Evolutionary conservation across 2,888 invertebrate species (phyloP), one percentile per base, ranked within the genome.

Genomic region (Cryptocephalus primarius): DNA sequence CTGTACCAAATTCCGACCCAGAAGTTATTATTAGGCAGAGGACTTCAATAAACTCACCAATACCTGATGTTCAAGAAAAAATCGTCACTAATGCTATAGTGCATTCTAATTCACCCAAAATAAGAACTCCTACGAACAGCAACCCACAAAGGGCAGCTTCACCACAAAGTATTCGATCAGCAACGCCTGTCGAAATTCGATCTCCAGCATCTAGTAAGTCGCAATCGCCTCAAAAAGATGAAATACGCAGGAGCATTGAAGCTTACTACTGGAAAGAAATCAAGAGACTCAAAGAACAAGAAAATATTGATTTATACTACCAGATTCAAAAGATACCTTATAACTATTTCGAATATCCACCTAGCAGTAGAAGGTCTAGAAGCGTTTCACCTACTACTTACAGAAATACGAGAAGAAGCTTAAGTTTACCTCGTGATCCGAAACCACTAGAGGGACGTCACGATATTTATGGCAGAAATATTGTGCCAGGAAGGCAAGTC

Each of bases 181-280:
- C 55, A 2, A 60, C 58, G 3, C 60, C 60, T 8, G 52, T 55
- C 4, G 55, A 60, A 39, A 33, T 52, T 11, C 39, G 53, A 33
- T 36, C n/a, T 10, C 48, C 56, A 9, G 46, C 57, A 11, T 50
- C 54, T 11, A 53, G 50, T 41, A 54, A 56, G 44, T 50, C 57
- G 38, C 48, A 56, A 43, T 68, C 69, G 3, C 69, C 69, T 9
- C 73, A 74, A 49, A 77, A 76, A 64, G 73, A 75, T 53, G 75
- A 74, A 57, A 76, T 78, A 36, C 66, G 77, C 9, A 75, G 75
- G 58, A 76, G 73, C 60, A 75, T 79, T 0, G 82, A 83, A 62
- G 81, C 79, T 0, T 81, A 79, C 57, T 82, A 81, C 53, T 83
- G 82, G 82, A 79, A 81, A 55, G 80, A 80, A 60, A 65, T 83